phyloP scores from a whole-genome alignment of 2,888 invertebrate genomes.

The Drosophila falleni region DNA sequence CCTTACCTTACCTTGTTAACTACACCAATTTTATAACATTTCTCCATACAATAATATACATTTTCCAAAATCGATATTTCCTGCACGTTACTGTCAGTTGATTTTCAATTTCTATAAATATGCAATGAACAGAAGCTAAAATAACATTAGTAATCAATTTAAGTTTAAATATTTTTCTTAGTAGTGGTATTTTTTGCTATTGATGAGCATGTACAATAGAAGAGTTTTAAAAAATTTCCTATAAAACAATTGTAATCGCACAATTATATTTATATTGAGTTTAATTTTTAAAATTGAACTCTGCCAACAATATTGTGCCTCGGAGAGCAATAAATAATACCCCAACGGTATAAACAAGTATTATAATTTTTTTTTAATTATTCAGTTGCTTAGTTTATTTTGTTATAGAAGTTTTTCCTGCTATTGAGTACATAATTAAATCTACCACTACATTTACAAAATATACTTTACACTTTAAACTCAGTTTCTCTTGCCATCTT shows the following conservation, averaged over 20 bases:
- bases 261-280: too few species aligned
- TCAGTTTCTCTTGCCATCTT: constrained; percentile 1
- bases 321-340: too few species aligned
- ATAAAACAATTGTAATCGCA: too few species aligned
- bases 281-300: too few species aligned
- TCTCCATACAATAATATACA: not conserved
- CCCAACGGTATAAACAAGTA: too few species aligned
- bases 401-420: too few species aligned
- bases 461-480: too few species aligned
- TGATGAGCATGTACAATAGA: not conserved
- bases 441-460: not conserved
- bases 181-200: not conserved
- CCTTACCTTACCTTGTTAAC: not conserved
- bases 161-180: not conserved
- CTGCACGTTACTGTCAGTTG: not conserved
- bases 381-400: too few species aligned
- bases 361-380: too few species aligned
- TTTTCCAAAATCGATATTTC: not conserved
- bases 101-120: not conserved
- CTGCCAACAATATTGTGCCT: too few species aligned
- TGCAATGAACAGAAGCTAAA: not conserved
- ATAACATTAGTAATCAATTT: not conserved
- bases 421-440: not conserved
- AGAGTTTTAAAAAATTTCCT: too few species aligned
- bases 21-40: not conserved